Conservation (phyloP, 2,888 invertebrate genomes). For the Micoletzkya japonica region DNA sequence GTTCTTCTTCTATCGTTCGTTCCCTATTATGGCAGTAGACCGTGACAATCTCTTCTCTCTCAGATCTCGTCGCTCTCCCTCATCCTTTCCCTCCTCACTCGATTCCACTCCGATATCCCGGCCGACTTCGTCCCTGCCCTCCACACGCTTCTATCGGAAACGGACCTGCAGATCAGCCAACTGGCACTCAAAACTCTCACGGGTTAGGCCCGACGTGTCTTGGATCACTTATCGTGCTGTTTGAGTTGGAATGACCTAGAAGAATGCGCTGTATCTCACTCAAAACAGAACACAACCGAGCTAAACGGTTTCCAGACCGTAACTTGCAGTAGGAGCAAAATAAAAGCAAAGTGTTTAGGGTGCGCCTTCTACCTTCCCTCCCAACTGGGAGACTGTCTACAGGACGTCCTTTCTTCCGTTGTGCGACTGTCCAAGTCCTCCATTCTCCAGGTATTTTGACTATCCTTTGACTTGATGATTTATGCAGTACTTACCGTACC, state of each 20-base stretch:
- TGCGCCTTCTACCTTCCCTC: constrained; percentile 1
- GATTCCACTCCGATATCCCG: not conserved
- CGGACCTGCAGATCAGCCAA: constrained; percentile 94
- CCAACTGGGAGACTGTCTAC: constrained; percentile 23
- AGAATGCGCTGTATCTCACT: no score
- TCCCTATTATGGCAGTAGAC: not conserved
- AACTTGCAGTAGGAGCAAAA: no score
- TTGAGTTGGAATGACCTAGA: no score
- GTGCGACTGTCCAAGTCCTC: constrained; percentile 39
- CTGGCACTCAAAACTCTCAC: constrained; percentile 57
- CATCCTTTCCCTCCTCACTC: not conserved
- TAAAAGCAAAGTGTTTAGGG: no score
- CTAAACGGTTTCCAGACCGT: no score
- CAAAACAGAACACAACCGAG: no score
- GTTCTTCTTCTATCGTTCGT: not conserved
- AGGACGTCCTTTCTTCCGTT: constrained; percentile 69
- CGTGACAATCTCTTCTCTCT: not conserved
- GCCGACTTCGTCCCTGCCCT: constrained; percentile 1
- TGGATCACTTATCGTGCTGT: no score
- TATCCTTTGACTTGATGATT: not conserved
- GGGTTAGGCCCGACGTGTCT: constrained; percentile 36
- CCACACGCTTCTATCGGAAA: constrained; percentile 86
- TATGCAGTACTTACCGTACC: not conserved
- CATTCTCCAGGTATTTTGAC: constrained; percentile 33
- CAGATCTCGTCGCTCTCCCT: constrained; percentile 19